Evolutionary conservation across 1,140 invertebrate genomes (phyloP), one percentile per base, ranked within the genome.

Genomic region (Diuraphis noxia): DNA sequence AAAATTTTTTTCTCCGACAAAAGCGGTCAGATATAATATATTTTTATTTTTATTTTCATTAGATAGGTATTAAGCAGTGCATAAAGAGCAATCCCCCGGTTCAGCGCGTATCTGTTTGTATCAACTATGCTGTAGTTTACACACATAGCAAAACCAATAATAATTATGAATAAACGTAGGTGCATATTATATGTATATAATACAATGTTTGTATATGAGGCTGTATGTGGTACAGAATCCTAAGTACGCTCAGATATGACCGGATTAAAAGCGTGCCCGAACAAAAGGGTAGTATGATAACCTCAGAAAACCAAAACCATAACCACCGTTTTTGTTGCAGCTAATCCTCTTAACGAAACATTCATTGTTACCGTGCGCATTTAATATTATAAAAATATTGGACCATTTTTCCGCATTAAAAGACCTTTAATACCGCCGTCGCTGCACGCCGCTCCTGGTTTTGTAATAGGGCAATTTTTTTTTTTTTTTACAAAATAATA

Each of bases 331-430:
- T 81, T 88, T 88, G 85, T 81, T 49, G 77, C 52, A 23, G 89
- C 49, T 91, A 91, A 91, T 91, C 89, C 89, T 79, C 89, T 91
- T 91, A 91, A 91, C 89, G 89, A 82, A 91, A 91, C 43, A 49
- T 79, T 82, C 72, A 82, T 91, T 91, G 89, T 91, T 82, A 36
- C 77, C 19, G 77, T 38, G 40, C 8, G 19, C 10, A 46, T n/a
- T n/a, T 46, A 46, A 43, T 46, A 46, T 21, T 43, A 41, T 25
- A 49, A 82, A 91, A 79, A 49, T 38, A 30, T 82, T 43, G 34
- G 77, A n/a, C 89, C 89, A 40, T 91, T 82, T 91, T 90, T 52
- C 43, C 89, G 77, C 77, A 46, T 81, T 81, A 46, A 81, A 91
- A 91, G 43, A 25, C 89, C 89, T 77, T 30, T 89, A 77, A 77